Evolutionary conservation across 2,888 invertebrate genomes (phyloP).

Genomic region (Odontomyia ornata): DNA sequence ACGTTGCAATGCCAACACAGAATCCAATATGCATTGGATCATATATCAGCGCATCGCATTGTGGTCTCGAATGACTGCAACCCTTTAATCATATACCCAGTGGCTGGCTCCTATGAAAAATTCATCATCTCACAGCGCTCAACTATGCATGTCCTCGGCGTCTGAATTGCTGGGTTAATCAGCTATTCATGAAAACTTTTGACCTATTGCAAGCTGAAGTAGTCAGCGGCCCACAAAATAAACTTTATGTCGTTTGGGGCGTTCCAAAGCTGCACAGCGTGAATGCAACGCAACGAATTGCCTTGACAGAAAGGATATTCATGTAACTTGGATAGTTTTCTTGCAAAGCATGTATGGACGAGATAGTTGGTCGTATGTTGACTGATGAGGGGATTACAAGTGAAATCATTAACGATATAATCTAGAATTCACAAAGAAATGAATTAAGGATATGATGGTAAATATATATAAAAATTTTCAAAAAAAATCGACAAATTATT

Average conservation of each 20-base stretch:
- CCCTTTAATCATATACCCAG: constrained; percentile 21
- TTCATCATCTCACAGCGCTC: constrained; percentile 12
- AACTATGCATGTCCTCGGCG: constrained; percentile 27
- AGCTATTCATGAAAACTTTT: constrained; percentile 35
- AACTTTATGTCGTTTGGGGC: constrained; percentile 11
- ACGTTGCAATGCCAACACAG: not conserved
- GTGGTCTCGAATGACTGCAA: not conserved
- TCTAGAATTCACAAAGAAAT: constrained; percentile 2
- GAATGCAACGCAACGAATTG: not conserved
- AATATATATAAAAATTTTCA: no score
- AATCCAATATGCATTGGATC: not conserved
- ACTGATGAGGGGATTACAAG: not conserved
- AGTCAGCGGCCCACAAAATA: constrained; percentile 3
- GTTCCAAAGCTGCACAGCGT: not conserved
- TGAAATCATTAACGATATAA: not conserved
- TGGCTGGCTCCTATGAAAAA: constrained; percentile 16
- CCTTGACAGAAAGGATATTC: not conserved
- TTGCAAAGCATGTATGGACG: not conserved
- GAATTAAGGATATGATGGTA: no score
- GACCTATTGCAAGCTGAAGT: constrained; percentile 19
- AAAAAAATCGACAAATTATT: no score
- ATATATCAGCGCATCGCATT: not conserved
- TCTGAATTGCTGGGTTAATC: constrained; percentile 22
- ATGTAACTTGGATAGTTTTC: not conserved
- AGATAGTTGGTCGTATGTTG: not conserved